Evolutionary conservation across 2,113 vertebrate genomes (phyloP).

Genomic region (Pygoscelis antarcticus): DNA sequence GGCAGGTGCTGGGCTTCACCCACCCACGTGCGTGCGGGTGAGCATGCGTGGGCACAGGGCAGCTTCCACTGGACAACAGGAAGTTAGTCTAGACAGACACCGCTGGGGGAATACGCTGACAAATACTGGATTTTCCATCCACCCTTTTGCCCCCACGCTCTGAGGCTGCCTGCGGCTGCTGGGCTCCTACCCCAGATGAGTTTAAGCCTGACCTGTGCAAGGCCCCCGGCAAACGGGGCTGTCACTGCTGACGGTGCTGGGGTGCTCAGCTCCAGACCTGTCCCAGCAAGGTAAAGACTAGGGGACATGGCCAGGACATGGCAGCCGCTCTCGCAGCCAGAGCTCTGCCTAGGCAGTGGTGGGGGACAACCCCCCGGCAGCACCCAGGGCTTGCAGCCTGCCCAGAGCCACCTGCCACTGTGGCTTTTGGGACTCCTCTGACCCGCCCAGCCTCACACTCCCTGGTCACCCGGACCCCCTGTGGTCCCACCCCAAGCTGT

Average conservation of each 20-base stretch:
- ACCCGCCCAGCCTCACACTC: fast-evolving
- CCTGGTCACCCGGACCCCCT: neutral
- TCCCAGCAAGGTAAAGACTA: neutral
- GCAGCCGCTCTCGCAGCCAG: neutral
- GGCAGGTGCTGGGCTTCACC: neutral
- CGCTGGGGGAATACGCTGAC: neutral
- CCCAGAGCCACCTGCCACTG: neutral
- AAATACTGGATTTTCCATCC: neutral
- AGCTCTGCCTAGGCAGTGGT: neutral
- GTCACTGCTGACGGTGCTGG: neutral
- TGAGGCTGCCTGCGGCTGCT: neutral
- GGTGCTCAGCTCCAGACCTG: neutral
- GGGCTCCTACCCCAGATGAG: neutral
- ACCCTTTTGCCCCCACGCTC: fast-evolving
- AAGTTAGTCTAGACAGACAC: neutral
- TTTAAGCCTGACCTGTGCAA: neutral
- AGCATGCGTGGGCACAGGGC: fast-evolving
- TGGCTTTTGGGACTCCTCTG: neutral
- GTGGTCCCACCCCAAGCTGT: neutral
- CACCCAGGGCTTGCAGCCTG: neutral
- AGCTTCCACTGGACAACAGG: neutral
- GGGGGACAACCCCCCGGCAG: neutral
- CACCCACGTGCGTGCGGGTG: fast-evolving
- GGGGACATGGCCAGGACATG: neutral
- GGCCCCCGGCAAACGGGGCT: fast-evolving